These are phyloP conservation scores for Malacosoma neustria DNA, from an alignment of 2,888 invertebrate genomes.

Conservation along the genomic window DNA sequence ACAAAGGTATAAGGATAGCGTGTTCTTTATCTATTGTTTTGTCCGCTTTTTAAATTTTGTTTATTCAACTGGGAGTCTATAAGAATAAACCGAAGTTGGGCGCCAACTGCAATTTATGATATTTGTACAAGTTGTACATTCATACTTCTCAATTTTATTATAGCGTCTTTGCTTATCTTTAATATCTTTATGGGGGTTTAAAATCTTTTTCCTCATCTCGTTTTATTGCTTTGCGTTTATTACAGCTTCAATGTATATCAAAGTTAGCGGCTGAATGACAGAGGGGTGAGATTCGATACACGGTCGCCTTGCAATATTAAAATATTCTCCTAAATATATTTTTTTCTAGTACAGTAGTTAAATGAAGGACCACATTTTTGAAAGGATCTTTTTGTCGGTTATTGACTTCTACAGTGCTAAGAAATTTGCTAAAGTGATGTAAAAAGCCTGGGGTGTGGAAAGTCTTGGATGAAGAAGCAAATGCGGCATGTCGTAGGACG, in stretches of 20 bases:
- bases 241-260: constrained; percentile 24
- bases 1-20: neutral
- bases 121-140: constrained; percentile 40
- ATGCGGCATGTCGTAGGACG: too few relatives aligned
- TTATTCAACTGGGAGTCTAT: neutral
- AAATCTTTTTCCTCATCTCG: constrained; percentile 37
- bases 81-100: neutral
- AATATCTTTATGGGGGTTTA: constrained; percentile 40
- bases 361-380: too few relatives aligned
- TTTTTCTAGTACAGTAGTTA: too few relatives aligned
- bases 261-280: constrained; percentile 19
- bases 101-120: constrained; percentile 31
- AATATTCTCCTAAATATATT: too few relatives aligned
- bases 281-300: constrained; percentile 11
- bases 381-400: too few relatives aligned
- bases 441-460: too few relatives aligned
- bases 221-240: constrained; percentile 35
- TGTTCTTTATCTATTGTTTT: constrained; percentile 1
- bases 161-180: constrained; percentile 35
- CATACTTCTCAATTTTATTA: constrained; percentile 33
- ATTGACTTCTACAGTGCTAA: too few relatives aligned
- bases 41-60: neutral
- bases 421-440: too few relatives aligned
- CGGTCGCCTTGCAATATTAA: constrained; percentile 2
- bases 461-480: too few relatives aligned